Evolutionary conservation across 2,113 vertebrate genomes (phyloP).

Genomic region (Mormoops blainvillei): DNA sequence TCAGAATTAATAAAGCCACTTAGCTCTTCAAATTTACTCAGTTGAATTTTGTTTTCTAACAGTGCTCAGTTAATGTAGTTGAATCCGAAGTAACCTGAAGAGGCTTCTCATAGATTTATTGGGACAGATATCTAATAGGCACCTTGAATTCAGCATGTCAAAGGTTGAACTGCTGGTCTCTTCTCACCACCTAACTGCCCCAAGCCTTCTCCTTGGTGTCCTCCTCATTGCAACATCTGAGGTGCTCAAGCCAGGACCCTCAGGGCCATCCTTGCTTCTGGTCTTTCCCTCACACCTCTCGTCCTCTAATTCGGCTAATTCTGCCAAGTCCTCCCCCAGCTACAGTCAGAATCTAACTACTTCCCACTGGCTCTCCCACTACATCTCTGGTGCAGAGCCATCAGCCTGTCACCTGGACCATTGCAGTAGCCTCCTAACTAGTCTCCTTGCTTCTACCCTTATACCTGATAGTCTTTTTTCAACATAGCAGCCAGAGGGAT

Average conservation of each 20-base stretch:
- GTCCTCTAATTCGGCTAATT: background rate
- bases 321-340: background rate
- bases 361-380: background rate
- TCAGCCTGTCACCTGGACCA: background rate
- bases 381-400: background rate
- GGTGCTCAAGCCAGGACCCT: background rate
- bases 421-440: background rate
- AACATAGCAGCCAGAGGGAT: background rate
- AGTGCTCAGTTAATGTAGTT: background rate
- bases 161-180: background rate
- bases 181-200: background rate
- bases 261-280: background rate
- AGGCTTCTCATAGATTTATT: background rate
- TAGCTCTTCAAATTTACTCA: background rate
- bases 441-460: background rate
- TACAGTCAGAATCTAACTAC: background rate
- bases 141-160: background rate
- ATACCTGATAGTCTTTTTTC: background rate
- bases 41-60: background rate
- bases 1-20: background rate
- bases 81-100: background rate
- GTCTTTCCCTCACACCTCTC: background rate
- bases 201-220: background rate
- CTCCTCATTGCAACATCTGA: background rate
- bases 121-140: background rate